Conservation (phyloP, 2,113 vertebrate genomes). For the Naja naja region DNA sequence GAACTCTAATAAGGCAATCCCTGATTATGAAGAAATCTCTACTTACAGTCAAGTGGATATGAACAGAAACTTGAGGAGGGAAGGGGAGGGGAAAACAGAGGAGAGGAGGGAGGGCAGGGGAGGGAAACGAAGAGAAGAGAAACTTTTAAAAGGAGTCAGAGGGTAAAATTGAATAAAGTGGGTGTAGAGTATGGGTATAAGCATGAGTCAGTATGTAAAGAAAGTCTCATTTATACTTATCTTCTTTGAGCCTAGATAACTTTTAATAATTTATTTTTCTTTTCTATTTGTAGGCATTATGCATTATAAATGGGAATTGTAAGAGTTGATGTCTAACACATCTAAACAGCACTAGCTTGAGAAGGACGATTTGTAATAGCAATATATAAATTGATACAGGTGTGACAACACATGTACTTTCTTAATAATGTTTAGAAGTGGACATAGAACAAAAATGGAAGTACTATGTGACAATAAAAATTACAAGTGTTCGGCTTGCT, state of each 20-base stretch:
- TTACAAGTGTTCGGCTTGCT: slow-evolving; percentile 41
- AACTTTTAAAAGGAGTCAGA: background rate
- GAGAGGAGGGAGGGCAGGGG: too few relatives aligned
- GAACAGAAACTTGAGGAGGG: background rate
- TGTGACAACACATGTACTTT: background rate
- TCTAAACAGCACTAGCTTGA: background rate
- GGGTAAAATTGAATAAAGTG: background rate
- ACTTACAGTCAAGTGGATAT: background rate
- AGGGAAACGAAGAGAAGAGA: background rate
- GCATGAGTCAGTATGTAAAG: background rate
- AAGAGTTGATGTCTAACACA: background rate
- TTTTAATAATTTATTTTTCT: background rate
- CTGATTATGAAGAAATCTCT: background rate
- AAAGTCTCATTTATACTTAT: background rate
- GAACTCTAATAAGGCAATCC: background rate
- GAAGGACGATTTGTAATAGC: background rate
- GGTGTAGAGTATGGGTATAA: background rate
- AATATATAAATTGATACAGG: background rate
- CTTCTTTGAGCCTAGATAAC: background rate
- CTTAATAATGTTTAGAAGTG: background rate
- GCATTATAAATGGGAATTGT: background rate
- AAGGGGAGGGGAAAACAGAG: background rate
- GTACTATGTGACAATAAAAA: slow-evolving; percentile 13
- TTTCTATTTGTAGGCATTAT: background rate
- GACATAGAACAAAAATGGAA: background rate